Evolutionary conservation across 1,140 invertebrate species (phyloP), one percentile per base, ranked within the genome.

Genomic region (Zaprionus ghesquierei): DNA sequence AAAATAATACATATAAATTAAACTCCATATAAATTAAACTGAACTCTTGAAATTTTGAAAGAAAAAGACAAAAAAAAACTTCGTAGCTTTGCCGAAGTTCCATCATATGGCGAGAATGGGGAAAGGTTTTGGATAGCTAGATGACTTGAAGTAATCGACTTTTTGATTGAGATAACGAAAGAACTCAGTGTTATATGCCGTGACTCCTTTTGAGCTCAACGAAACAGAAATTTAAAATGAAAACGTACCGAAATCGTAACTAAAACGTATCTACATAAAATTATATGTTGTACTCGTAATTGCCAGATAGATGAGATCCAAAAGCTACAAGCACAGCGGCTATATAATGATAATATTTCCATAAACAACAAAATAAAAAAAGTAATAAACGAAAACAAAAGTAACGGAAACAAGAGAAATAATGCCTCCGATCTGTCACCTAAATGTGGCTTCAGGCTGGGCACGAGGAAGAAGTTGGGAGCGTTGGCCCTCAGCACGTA

Each of bases 241-340:
- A 53, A 51, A 59, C n/a, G n/a, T 13, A 71, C 25, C 13, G 31
- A 44, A 38, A 29, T 18, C 50, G 53, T 66, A 59, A 62, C 8
- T 50, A 46, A 59, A 50, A 58, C 15, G 35, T 50, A 66, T 31
- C 60, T 61, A 63, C 61, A 75, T 50, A 58, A 53, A 70, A 71
- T 49, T 79, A 51, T 75, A 87, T 86, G 75, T 87, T 87, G 82
- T 86, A 86, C 78, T 86, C 75, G 69, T 86, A 86, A 81, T 86
- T 77, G 69, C 62, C 64, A 81, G 58, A 76, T 20, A 62, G 25
- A n/a, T n/a, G n/a, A 64, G 54, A 25, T 58, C n/a, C 50, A 35
- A 44, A 58, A 15, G 33, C 10, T 49, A 13, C 13, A 51, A n/a
- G 2, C 9, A 51, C 23, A 51, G 33, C 22, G 20, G 20, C 5